phyloP scores from a whole-genome alignment of 2,113 vertebrate species.

The Hucho hucho region DNA sequence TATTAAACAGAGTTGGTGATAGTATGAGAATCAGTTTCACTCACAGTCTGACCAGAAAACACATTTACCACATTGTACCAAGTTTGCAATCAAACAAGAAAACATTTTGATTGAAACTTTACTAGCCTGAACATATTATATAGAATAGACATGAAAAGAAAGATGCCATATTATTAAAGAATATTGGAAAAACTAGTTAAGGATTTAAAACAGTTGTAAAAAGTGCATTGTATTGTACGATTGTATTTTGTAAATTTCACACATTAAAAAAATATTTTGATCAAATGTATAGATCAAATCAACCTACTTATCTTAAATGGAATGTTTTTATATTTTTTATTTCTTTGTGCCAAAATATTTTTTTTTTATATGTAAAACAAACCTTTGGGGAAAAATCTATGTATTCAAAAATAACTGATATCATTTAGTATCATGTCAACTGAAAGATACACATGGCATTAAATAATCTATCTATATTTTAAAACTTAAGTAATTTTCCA shows the following conservation, averaged over 20 bases:
- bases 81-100: neutral
- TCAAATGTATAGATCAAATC: slow-evolving; percentile 2
- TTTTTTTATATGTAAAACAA: slow-evolving; percentile 3
- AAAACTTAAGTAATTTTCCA: neutral
- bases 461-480: neutral
- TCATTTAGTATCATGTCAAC: neutral
- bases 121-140: neutral
- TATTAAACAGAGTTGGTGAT: too few species aligned
- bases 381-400: neutral
- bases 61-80: too few species aligned
- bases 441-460: neutral
- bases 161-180: slow-evolving; percentile 7
- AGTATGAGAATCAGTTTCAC: too few species aligned
- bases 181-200: neutral
- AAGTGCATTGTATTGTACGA: slow-evolving; percentile 6
- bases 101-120: neutral
- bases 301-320: slow-evolving; percentile 16
- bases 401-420: neutral
- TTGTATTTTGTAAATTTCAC: slow-evolving; percentile 17
- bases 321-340: slow-evolving; percentile 45
- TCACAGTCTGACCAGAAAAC: too few species aligned
- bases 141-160: neutral
- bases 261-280: slow-evolving; percentile 19
- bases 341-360: slow-evolving; percentile 59
- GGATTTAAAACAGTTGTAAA: slow-evolving; percentile 14